phyloP scores from a whole-genome alignment of 2,888 invertebrate species.

The Chesias legatella region DNA sequence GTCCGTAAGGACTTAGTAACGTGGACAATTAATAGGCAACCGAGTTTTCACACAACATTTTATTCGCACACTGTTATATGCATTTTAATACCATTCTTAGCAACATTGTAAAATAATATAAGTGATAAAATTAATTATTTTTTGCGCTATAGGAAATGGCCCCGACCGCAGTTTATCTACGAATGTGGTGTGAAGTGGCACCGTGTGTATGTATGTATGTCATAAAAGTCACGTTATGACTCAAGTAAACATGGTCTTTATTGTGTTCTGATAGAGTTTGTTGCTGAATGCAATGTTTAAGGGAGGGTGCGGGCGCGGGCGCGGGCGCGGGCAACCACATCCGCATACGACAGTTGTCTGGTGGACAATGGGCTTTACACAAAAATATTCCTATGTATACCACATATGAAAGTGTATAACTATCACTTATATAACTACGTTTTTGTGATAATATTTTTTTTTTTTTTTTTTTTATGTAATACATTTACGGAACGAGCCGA shows the following conservation, averaged over 20 bases:
- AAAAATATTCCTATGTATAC: not conserved
- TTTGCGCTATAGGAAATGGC: slow-evolving; percentile 48
- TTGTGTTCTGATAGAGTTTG: slow-evolving; percentile 13
- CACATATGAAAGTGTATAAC: no score
- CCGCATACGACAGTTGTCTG: slow-evolving; percentile 34
- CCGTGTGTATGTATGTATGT: slow-evolving; percentile 19
- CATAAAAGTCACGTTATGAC: slow-evolving; percentile 12
- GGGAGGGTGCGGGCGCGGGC: no score
- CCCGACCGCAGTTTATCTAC: slow-evolving; percentile 42
- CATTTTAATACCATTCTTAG: not conserved
- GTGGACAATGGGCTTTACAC: slow-evolving; percentile 15
- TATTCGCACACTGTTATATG: no score
- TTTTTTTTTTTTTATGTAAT: no score
- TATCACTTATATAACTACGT: no score
- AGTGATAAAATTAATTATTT: slow-evolving; percentile 1
- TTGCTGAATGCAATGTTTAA: slow-evolving; percentile 8
- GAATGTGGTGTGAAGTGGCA: slow-evolving; percentile 34
- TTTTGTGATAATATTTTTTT: no score
- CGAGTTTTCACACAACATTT: no score
- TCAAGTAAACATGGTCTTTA: slow-evolving; percentile 24
- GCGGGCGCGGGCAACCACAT: slow-evolving; percentile 40
- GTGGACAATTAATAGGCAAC: no score
- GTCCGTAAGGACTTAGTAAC: no score
- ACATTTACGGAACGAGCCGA: no score
- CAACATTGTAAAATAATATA: slow-evolving; percentile 14